phyloP scores from a whole-genome alignment of 2,888 invertebrate species.

The Phasia obesa region DNA sequence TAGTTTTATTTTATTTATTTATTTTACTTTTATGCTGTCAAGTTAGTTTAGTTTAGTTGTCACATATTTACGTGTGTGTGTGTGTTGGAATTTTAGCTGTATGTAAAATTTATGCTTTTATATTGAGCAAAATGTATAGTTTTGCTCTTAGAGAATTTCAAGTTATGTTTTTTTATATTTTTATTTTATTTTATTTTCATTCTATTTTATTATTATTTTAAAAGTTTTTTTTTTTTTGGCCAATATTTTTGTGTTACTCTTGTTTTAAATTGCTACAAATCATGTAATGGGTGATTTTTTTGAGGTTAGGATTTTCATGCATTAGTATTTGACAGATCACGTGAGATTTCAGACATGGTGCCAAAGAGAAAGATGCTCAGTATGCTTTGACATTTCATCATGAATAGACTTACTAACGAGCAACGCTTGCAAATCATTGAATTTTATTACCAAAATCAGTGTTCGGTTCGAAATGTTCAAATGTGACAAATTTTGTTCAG shows the following conservation, averaged over 20 bases:
- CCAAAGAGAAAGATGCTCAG: no score
- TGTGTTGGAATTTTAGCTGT: background rate
- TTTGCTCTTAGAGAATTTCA: constrained; percentile 1
- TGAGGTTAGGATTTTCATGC: no score
- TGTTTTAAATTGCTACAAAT: constrained; percentile 44
- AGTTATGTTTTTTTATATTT: constrained; percentile 6
- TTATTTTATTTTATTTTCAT: constrained; percentile 28
- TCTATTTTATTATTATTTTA: constrained; percentile 1
- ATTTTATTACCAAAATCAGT: no score
- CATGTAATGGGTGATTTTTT: no score
- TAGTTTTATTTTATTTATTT: constrained; percentile 28
- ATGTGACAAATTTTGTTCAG: no score
- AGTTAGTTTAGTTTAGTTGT: background rate
- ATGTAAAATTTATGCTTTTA: constrained; percentile 33
- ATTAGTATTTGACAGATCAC: no score
- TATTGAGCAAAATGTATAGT: constrained; percentile 20
- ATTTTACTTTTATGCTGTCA: background rate
- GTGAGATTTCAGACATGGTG: no score
- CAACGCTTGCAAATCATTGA: no score
- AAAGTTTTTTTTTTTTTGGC: constrained; percentile 11
- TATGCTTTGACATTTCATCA: no score
- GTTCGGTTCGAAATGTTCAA: no score
- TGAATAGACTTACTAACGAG: no score
- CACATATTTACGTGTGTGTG: no score
- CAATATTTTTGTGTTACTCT: constrained; percentile 41